Evolutionary conservation across 2,797 vertebrate species (phyloP).

Genomic region (Lagodon rhomboides): DNA sequence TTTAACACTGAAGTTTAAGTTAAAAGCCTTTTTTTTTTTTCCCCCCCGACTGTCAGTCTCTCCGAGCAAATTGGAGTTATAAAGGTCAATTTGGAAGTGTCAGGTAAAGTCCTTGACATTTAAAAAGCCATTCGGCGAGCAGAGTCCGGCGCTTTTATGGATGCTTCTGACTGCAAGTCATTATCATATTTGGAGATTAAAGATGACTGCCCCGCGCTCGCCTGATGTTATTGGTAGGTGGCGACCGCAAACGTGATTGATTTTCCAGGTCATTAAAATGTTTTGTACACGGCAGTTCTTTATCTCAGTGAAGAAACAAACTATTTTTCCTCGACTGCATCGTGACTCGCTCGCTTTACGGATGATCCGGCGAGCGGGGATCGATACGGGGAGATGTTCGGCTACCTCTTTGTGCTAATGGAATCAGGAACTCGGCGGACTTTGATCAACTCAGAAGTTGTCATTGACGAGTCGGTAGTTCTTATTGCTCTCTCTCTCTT

Average conservation of each 20-base stretch:
- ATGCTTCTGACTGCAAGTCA: slow-evolving; percentile 74
- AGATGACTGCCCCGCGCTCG: slow-evolving; percentile 67
- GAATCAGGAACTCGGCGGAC: slow-evolving; percentile 61
- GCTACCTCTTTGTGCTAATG: slow-evolving; percentile 59
- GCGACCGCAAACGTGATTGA: slow-evolving; percentile 58
- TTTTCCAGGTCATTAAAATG: slow-evolving; percentile 48
- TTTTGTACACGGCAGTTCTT: slow-evolving; percentile 44
- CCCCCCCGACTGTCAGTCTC: slow-evolving; percentile 60
- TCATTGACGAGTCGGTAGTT: slow-evolving; percentile 66
- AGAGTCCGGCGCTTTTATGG: slow-evolving; percentile 75
- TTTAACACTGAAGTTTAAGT: slow-evolving; percentile 64
- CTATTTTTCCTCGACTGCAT: slow-evolving; percentile 35
- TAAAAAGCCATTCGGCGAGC: slow-evolving; percentile 81
- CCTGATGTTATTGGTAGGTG: slow-evolving; percentile 62
- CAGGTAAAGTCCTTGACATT: slow-evolving; percentile 88
- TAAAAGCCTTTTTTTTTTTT: slow-evolving; percentile 64
- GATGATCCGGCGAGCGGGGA: slow-evolving; percentile 49
- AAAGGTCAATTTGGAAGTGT: slow-evolving; percentile 84
- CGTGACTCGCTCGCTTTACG: slow-evolving; percentile 43
- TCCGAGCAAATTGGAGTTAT: slow-evolving; percentile 71
- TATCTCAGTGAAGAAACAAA: slow-evolving; percentile 35
- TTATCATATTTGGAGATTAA: slow-evolving; percentile 82
- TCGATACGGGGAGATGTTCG: slow-evolving; percentile 64
- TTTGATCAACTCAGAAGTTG: slow-evolving; percentile 73
- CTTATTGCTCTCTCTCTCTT: slow-evolving; percentile 63